Conservation (phyloP, 1,140 invertebrate species). For the Myzus persicae region DNA sequence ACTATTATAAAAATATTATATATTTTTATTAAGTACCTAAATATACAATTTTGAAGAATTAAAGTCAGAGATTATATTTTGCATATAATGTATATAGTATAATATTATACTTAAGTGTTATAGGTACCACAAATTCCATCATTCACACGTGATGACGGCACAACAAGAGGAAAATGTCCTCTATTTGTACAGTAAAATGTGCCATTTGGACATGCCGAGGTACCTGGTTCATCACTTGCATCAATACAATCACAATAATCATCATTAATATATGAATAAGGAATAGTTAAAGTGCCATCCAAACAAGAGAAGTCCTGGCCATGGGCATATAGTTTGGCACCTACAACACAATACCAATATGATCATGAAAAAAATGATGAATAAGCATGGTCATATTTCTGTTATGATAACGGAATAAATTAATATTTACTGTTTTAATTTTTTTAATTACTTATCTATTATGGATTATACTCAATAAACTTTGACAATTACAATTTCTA, state of each 20-base stretch:
- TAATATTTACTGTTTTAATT: not conserved
- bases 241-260: constrained; percentile 97
- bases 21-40: too few relatives aligned
- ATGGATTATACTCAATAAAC: too few relatives aligned
- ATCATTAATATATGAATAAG: constrained; percentile 91
- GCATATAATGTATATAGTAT: not conserved
- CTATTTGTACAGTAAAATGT: constrained; percentile 91
- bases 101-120: not conserved
- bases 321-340: constrained; percentile 73
- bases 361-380: constrained; percentile 48
- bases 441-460: too few relatives aligned
- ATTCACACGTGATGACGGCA: constrained; percentile 91
- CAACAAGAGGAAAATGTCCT: constrained; percentile 79
- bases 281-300: constrained; percentile 83
- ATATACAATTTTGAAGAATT: too few relatives aligned
- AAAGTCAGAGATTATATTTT: not conserved
- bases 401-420: not conserved
- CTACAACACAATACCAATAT: constrained; percentile 62
- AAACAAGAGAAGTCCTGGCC: constrained; percentile 86
- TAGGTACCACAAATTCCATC: constrained; percentile 88
- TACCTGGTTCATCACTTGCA: constrained; percentile 96
- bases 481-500: too few relatives aligned
- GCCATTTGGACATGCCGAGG: constrained; percentile 87
- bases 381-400: too few relatives aligned
- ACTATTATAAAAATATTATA: too few relatives aligned